These are phyloP conservation scores for Sardina pilchardus DNA, from an alignment of 2,113 vertebrate genomes.

Conservation along the genomic window DNA sequence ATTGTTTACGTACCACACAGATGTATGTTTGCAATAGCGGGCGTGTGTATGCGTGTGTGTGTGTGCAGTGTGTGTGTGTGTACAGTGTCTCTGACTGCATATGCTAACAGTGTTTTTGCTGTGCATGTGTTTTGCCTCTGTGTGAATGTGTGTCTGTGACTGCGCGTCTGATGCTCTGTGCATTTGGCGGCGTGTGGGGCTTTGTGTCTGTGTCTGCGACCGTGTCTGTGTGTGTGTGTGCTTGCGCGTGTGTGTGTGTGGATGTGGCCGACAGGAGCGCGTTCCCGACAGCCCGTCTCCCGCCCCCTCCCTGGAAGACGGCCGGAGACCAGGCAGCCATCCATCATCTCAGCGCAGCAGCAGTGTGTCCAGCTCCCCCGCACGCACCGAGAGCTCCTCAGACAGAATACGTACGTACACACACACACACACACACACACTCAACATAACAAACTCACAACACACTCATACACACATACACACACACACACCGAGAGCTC, in stretches of 20 bases:
- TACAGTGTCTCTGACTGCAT: background rate
- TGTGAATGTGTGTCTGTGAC: background rate
- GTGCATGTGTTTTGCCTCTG: slow-evolving; percentile 12
- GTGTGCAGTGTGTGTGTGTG: background rate
- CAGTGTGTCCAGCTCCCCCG: slow-evolving; percentile 98
- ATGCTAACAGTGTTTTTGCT: background rate
- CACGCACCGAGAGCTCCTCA: slow-evolving; percentile 95
- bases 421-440: slow-evolving; percentile 20
- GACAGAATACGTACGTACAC: slow-evolving; percentile 95
- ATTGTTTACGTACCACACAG: background rate
- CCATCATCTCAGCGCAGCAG: slow-evolving; percentile 98
- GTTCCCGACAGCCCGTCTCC: slow-evolving; percentile 96
- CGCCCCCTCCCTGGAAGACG: slow-evolving; percentile 93
- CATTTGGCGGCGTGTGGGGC: slow-evolving; percentile 21
- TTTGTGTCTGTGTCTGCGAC: slow-evolving; percentile 21
- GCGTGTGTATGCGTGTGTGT: background rate
- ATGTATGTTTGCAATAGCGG: background rate
- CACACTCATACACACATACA: background rate
- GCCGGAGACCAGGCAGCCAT: slow-evolving; percentile 93
- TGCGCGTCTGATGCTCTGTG: slow-evolving; percentile 22
- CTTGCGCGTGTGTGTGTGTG: slow-evolving; percentile 50
- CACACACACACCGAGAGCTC: slow-evolving; percentile 5
- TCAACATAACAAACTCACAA: background rate
- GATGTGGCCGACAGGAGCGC: slow-evolving; percentile 82
- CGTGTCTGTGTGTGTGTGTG: slow-evolving; percentile 37